Percentiles rank a stretch among this genome's conserved stretches.
Evolutionary conservation across 2,888 invertebrate genomes (phyloP).

Genomic region (Leucozona laternaria): DNA sequence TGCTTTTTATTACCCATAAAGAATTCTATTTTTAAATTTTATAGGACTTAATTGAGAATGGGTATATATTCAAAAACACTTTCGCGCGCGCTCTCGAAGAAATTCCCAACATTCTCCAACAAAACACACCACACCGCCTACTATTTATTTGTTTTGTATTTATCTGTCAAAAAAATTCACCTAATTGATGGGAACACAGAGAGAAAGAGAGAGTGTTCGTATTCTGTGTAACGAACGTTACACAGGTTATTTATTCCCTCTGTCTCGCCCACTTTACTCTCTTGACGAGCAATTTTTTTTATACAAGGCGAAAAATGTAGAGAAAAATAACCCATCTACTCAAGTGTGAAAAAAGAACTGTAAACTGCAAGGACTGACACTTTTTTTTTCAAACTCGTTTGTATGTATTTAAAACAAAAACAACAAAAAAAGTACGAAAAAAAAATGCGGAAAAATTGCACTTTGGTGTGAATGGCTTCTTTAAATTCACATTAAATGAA

Average conservation of each 20-base stretch:
- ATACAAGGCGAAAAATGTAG: constrained; percentile 3
- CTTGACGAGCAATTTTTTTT: constrained; percentile 1
- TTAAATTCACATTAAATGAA: constrained; percentile 61
- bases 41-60: neutral
- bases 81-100: constrained; percentile 32
- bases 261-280: constrained; percentile 22
- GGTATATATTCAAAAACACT: constrained; percentile 31
- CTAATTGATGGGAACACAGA: constrained; percentile 34
- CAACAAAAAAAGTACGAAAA: neutral
- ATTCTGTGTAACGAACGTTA: constrained; percentile 11
- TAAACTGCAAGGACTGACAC: constrained; percentile 43
- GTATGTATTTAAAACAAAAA: neutral
- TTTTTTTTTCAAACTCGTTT: constrained; percentile 4
- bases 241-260: constrained; percentile 32
- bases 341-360: constrained; percentile 46
- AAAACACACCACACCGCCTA: constrained; percentile 24
- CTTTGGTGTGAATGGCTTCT: constrained; percentile 62
- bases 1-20: constrained; percentile 10
- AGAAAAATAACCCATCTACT: constrained; percentile 20
- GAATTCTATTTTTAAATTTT: constrained; percentile 52
- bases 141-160: constrained; percentile 34
- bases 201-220: constrained; percentile 8
- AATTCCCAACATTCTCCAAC: constrained; percentile 48
- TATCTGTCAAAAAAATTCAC: constrained; percentile 53
- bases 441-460: constrained; percentile 35